Evolutionary conservation across 2,797 vertebrate genomes (phyloP).

Genomic region (Dallia pectoralis): DNA sequence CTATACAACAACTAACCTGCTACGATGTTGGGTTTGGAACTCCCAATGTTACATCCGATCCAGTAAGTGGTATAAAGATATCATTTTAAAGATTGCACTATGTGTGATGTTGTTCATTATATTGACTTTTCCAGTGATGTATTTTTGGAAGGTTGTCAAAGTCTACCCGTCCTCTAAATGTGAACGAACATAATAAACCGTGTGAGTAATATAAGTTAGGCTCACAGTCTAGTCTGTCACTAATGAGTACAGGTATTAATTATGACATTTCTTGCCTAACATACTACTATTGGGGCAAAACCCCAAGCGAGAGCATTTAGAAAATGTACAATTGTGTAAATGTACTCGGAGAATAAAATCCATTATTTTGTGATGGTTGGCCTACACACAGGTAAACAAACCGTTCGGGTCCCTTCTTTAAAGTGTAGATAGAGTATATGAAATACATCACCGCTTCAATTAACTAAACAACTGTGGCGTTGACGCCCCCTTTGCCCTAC

Average conservation of each 20-base stretch:
- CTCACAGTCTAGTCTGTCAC: neutral
- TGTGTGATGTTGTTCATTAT: too few species aligned
- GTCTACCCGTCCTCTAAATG: neutral
- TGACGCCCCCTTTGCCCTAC: too few species aligned
- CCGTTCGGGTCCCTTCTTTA: too few species aligned
- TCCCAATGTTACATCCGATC: too few species aligned
- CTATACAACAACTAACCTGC: too few species aligned
- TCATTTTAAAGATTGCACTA: neutral
- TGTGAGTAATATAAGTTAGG: neutral
- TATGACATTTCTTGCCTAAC: neutral
- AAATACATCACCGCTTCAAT: constrained; percentile 58
- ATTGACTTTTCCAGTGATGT: neutral
- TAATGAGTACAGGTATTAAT: neutral
- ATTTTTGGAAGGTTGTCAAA: neutral
- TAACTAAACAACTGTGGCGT: constrained; percentile 48
- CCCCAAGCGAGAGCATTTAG: constrained; percentile 13
- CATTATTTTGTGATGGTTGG: too few species aligned
- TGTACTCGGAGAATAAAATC: too few species aligned
- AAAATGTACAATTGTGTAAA: constrained; percentile 15
- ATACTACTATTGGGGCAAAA: neutral
- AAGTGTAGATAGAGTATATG: constrained; percentile 28
- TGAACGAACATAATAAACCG: neutral
- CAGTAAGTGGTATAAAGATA: too few species aligned
- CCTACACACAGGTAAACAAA: too few species aligned
- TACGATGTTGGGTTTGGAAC: too few species aligned